These are phyloP conservation scores for Drosophila sordidula DNA, from an alignment of 2,888 invertebrate species.

Conservation along the genomic window DNA sequence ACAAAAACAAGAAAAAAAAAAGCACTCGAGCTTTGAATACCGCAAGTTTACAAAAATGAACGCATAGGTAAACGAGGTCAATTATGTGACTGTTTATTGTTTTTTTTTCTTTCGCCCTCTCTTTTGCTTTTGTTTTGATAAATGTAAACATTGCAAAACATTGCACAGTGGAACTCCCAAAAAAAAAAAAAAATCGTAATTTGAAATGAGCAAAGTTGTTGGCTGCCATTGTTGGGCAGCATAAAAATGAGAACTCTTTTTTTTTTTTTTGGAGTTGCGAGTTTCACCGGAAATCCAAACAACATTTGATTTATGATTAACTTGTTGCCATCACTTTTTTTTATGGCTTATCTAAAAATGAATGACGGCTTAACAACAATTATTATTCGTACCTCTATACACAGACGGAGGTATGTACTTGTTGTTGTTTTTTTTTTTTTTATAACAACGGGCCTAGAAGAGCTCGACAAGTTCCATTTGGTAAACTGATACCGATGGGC, in stretches of 20 bases:
- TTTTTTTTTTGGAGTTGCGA: constrained; percentile 33
- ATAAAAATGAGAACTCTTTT: constrained; percentile 30
- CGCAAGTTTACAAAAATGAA: constrained; percentile 32
- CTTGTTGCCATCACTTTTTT: constrained; percentile 51
- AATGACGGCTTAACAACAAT: constrained; percentile 27
- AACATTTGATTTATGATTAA: constrained; percentile 72
- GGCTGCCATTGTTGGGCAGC: constrained; percentile 1
- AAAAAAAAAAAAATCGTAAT: not conserved
- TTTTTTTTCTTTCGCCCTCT: constrained; percentile 24
- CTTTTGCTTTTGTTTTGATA: constrained; percentile 30
- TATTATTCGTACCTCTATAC: constrained; percentile 10
- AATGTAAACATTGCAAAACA: constrained; percentile 52
- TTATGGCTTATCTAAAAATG: constrained; percentile 71
- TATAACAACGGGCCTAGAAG: constrained; percentile 22
- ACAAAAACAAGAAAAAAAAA: constrained; percentile 25
- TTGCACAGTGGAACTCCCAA: constrained; percentile 30
- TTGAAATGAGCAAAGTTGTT: not conserved
- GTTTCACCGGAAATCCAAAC: constrained; percentile 76
- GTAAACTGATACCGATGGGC: constrained; percentile 51
- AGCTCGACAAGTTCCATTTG: constrained; percentile 64
- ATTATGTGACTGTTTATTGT: constrained; percentile 54
- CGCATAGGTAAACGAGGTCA: constrained; percentile 64
- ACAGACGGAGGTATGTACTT: constrained; percentile 5
- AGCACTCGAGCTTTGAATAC: constrained; percentile 39
- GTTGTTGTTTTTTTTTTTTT: not conserved